These are phyloP conservation scores for Tetramorium simillimum DNA, from an alignment of 1,140 invertebrate species.

Conservation along the genomic window DNA sequence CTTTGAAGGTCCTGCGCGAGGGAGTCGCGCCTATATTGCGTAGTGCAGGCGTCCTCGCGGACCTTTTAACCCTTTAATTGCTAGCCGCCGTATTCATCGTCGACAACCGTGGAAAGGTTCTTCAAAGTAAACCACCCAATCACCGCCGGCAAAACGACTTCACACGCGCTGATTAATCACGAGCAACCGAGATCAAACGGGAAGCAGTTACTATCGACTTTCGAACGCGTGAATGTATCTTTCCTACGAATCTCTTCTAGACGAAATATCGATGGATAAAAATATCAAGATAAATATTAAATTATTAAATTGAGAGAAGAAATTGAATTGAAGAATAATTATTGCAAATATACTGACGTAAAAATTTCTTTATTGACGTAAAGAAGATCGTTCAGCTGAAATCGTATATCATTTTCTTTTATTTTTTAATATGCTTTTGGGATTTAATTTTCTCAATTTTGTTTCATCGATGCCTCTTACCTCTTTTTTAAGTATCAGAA, in stretches of 20 bases:
- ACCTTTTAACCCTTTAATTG: constrained; percentile 78
- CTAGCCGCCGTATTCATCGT: constrained; percentile 71
- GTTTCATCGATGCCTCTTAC: background rate
- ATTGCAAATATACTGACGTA: background rate
- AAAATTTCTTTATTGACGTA: background rate
- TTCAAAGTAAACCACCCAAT: constrained; percentile 75
- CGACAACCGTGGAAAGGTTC: constrained; percentile 66
- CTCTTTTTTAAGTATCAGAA: background rate
- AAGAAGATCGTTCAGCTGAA: background rate
- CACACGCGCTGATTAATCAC: constrained; percentile 71
- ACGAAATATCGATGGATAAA: background rate
- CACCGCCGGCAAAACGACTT: constrained; percentile 69
- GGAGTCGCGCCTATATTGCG: constrained; percentile 72
- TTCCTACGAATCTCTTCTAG: background rate
- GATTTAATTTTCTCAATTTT: background rate
- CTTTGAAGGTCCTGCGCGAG: constrained; percentile 71
- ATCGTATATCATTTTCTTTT: background rate
- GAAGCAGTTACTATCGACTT: constrained; percentile 38
- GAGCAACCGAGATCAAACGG: constrained; percentile 61
- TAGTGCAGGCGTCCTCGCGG: constrained; percentile 64
- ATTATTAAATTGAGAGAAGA: background rate
- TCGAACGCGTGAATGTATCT: background rate
- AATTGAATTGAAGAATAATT: background rate
- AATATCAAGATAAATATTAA: constrained; percentile 11
- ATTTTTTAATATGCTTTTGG: background rate